Evolutionary conservation across 2,797 vertebrate species (phyloP), one percentile per base, ranked within the genome.

Genomic region (Diplodus sargus): DNA sequence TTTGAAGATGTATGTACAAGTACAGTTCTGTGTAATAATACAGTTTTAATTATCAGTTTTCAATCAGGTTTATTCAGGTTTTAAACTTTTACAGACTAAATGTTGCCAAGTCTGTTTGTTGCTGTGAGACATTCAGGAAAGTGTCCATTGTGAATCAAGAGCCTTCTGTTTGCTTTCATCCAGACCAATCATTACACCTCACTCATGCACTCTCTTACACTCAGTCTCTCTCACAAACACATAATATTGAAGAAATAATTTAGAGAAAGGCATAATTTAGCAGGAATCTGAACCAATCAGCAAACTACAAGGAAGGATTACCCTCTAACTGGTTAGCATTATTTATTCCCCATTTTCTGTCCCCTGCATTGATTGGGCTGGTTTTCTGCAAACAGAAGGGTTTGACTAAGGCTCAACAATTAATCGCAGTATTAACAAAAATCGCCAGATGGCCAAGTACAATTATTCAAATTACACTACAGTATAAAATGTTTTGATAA

Each of bases 71-170:
- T n/a, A n/a, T n/a, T n/a, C 7, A n/a, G n/a, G n/a, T 63, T 48
- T 63, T n/a, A 63, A 48, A 28, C 45, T 63, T 25, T 63, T 18
- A 48, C 43, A 49, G 62, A 49, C 45, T 64, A 28, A 64, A 64
- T 49, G 45, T 64, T 64, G 23, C 16, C 45, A 64, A 2, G 45
- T 63, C 61, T n/a, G n/a, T n/a, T n/a, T 34, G 47, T 65, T 65
- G 25, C 62, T 49, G 18, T 51, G 23, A 64, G 47, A 64, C 7
- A 51, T 34, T 14, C 18, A 34, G 25, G 28, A 51, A 65, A 51
- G 20, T 65, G 47, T 65, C 25, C 47, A n/a, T 9, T 64, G 23
- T 30, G 45, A 51, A n/a, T n/a, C n/a, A n/a, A n/a, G n/a, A n/a
- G n/a, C n/a, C n/a, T n/a, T n/a, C n/a, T n/a, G n/a, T n/a, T n/a